Percentiles rank a stretch among this genome's conserved stretches.
These are phyloP conservation scores for Ophioninae sp. DNA, from an alignment of 2,888 invertebrate species.

Conservation along the genomic window DNA sequence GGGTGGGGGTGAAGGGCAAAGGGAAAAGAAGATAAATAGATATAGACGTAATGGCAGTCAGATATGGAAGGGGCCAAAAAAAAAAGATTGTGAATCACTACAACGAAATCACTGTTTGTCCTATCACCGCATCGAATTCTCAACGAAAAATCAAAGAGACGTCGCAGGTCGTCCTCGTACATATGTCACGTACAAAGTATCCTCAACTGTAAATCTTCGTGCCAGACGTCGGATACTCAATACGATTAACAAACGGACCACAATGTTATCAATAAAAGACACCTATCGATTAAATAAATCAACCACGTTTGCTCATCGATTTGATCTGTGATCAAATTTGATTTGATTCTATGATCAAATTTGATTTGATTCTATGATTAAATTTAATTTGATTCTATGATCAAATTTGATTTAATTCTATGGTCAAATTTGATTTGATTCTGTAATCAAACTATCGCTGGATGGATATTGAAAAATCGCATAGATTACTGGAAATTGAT, in stretches of 20 bases:
- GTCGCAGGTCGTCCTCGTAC: constrained; percentile 30
- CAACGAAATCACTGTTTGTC: constrained; percentile 58
- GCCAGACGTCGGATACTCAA: constrained; percentile 10
- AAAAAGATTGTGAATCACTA: constrained; percentile 30
- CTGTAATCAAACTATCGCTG: too few relatives aligned
- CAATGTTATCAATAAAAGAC: constrained; percentile 12
- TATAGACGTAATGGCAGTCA: constrained; percentile 6
- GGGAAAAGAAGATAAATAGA: neutral
- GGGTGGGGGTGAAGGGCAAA: neutral
- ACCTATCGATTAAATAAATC: neutral
- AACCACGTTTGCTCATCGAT: neutral
- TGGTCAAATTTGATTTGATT: too few relatives aligned
- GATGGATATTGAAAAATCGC: too few relatives aligned
- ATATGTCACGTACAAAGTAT: neutral
- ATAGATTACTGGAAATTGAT: too few relatives aligned
- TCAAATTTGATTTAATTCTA: too few relatives aligned
- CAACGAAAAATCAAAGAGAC: constrained; percentile 49
- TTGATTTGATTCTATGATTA: too few relatives aligned
- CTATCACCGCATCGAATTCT: constrained; percentile 53
- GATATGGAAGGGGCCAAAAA: constrained; percentile 21
- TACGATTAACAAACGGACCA: constrained; percentile 2
- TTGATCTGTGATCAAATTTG: neutral
- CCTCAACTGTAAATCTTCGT: neutral
- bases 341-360: too few relatives aligned
- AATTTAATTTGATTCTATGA: too few relatives aligned